Evolutionary conservation across 2,113 vertebrate genomes (phyloP).

Genomic region (Platysteira castanea): DNA sequence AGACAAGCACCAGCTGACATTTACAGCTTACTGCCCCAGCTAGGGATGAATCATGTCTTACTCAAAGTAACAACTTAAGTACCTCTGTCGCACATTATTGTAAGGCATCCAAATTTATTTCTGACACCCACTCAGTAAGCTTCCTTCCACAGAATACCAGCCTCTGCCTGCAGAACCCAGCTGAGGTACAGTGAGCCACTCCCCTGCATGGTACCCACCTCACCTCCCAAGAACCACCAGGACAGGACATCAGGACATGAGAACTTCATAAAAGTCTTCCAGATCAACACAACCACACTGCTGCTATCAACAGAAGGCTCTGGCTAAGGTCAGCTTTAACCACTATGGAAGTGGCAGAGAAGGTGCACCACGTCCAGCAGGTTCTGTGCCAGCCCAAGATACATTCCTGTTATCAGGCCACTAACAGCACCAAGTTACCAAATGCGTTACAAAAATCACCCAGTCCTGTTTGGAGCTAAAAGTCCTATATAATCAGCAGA

Average conservation of each 20-base stretch:
- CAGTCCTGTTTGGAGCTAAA: not conserved
- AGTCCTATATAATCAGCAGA: not conserved
- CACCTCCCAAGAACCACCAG: not conserved
- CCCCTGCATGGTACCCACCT: rapidly evolving
- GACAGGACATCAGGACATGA: not conserved
- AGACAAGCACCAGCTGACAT: not conserved
- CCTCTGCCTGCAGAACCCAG: not conserved
- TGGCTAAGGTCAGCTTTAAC: not conserved
- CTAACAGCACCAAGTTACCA: not conserved
- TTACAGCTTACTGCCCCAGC: not conserved
- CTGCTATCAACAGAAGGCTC: not conserved
- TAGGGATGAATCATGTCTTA: not conserved
- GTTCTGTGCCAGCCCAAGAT: rapidly evolving
- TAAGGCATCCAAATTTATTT: not conserved
- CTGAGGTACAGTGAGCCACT: not conserved
- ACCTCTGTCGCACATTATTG: not conserved
- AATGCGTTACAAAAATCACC: not conserved
- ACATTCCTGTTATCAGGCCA: not conserved
- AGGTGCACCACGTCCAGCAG: not conserved
- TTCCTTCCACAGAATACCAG: not conserved
- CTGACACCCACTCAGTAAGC: not conserved
- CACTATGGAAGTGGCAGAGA: not conserved
- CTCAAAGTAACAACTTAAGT: not conserved
- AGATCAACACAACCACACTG: rapidly evolving
- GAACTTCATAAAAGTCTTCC: not conserved